phyloP scores from a whole-genome alignment of 2,113 vertebrate species.

The Morone saxatilis region DNA sequence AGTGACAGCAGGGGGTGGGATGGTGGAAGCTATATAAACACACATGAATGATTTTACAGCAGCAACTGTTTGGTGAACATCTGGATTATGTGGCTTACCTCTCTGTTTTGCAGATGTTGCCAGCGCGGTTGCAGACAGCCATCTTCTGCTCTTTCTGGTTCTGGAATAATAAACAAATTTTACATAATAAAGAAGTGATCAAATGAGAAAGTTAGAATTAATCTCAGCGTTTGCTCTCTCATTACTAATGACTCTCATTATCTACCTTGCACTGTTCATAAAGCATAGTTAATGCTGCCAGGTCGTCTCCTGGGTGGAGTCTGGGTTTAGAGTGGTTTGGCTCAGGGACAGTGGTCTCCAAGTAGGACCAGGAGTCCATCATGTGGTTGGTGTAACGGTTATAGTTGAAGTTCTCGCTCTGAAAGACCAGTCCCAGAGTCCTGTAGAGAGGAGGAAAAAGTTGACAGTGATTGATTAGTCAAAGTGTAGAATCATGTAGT shows the following conservation, averaged over 20 bases:
- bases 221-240: not conserved
- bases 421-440: conserved; percentile 91
- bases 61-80: not conserved
- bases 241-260: not conserved
- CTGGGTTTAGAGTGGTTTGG: conserved; percentile 90
- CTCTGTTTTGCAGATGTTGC: conserved; percentile 87
- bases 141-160: conserved; percentile 91
- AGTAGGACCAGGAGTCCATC: conserved; percentile 94
- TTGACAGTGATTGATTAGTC: not conserved
- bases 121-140: conserved; percentile 75
- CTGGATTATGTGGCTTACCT: conserved; percentile 82
- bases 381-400: conserved; percentile 86
- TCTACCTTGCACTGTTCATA: conserved; percentile 92
- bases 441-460: conserved; percentile 75
- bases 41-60: too few species aligned
- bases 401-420: conserved; percentile 92
- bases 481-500: not conserved
- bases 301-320: conserved; percentile 90
- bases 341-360: conserved; percentile 87
- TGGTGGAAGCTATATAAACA: too few species aligned
- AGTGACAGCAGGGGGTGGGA: not conserved
- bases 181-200: not conserved
- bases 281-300: conserved; percentile 90
- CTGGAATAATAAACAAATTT: conserved; percentile 71
- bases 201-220: not conserved